Evolutionary conservation across 2,888 invertebrate genomes (phyloP).

Genomic region (Desoria tigrina): DNA sequence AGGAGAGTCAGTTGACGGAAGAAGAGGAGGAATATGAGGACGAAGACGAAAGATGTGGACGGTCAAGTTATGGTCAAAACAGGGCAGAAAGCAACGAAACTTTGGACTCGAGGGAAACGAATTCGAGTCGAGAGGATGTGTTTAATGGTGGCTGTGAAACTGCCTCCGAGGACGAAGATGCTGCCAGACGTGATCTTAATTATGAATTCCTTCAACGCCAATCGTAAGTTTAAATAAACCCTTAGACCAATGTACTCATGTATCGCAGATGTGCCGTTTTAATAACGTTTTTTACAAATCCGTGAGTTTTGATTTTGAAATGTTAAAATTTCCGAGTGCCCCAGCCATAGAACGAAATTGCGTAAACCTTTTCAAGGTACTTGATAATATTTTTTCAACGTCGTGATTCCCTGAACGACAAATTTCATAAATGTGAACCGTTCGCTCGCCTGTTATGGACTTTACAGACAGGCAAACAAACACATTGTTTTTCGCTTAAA

Average conservation of each 20-base stretch:
- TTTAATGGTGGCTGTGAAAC: conserved; percentile 50
- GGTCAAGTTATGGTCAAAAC: conserved; percentile 22
- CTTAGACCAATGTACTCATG: neutral
- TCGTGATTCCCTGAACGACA: too few species aligned
- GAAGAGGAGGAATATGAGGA: conserved; percentile 46
- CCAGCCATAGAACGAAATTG: too few species aligned
- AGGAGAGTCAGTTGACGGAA: conserved; percentile 42
- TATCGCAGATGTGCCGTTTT: too few species aligned
- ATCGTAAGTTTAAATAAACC: conserved; percentile 40
- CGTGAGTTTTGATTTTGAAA: neutral
- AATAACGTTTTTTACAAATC: too few species aligned
- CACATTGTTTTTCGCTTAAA: too few species aligned
- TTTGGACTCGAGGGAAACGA: conserved; percentile 51
- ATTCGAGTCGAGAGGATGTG: conserved; percentile 54
- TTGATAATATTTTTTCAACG: too few species aligned
- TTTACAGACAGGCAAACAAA: too few species aligned
- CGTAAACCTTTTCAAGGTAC: too few species aligned
- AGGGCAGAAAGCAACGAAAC: conserved; percentile 54
- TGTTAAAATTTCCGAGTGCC: too few species aligned
- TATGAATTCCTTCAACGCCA: conserved; percentile 46
- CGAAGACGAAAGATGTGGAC: conserved; percentile 18
- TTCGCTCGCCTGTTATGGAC: too few species aligned
- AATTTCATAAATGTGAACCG: too few species aligned
- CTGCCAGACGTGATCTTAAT: conserved; percentile 43
- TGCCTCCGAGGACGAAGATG: conserved; percentile 48